These are phyloP conservation scores for Chalcosyrphus nemorum DNA, from an alignment of 2,888 invertebrate genomes.

Conservation along the genomic window DNA sequence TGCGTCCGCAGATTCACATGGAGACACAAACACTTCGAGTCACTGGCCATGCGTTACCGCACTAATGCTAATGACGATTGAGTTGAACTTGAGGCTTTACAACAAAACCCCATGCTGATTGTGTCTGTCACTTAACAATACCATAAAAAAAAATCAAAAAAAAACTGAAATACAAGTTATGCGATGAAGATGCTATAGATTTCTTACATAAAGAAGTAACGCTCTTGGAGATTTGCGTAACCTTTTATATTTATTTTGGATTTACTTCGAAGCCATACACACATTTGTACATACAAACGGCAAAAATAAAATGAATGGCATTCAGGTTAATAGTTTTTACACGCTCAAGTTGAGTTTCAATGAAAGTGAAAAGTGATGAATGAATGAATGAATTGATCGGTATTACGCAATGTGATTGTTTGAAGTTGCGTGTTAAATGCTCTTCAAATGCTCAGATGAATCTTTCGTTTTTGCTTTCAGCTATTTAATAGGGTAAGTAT, in stretches of 20 bases:
- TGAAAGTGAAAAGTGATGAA: slow-evolving; percentile 31
- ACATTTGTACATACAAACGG: too few relatives aligned
- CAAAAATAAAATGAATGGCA: slow-evolving; percentile 1
- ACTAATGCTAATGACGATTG: slow-evolving; percentile 15
- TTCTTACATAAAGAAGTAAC: slow-evolving; percentile 33
- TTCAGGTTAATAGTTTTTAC: slow-evolving; percentile 20
- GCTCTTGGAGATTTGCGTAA: slow-evolving; percentile 31
- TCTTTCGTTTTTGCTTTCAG: background rate
- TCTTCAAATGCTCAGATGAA: slow-evolving; percentile 2
- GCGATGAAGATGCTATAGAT: background rate
- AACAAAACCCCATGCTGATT: background rate
- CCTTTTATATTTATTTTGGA: slow-evolving; percentile 4
- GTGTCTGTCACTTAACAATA: background rate
- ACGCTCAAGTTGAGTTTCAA: slow-evolving; percentile 16
- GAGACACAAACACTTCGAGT: slow-evolving; percentile 8
- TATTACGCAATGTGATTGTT: background rate
- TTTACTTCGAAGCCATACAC: background rate
- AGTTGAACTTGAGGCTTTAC: slow-evolving; percentile 30
- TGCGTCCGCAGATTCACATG: slow-evolving; percentile 18
- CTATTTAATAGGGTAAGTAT: too few relatives aligned
- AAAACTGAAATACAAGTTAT: slow-evolving; percentile 22
- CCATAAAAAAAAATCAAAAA: background rate
- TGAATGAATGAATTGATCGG: slow-evolving; percentile 4
- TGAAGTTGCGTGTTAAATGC: slow-evolving; percentile 12
- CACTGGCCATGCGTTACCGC: background rate